Percentiles rank a stretch among this genome's conserved stretches.
These are phyloP conservation scores for Ridgeia piscesae DNA, from an alignment of 1,140 invertebrate species.

Conservation along the genomic window DNA sequence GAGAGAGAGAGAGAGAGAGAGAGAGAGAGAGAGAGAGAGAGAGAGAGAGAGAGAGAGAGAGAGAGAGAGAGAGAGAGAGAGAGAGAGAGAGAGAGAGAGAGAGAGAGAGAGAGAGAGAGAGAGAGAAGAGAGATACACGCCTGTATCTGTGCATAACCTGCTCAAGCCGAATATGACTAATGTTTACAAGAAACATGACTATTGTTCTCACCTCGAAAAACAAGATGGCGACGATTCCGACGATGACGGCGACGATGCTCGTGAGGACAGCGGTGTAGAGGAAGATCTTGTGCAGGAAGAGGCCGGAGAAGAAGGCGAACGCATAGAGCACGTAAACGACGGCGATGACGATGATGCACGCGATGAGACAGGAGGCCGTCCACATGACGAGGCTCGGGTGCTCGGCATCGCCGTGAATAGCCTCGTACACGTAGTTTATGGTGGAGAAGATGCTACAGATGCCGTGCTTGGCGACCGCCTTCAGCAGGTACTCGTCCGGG, in stretches of 20 bases:
- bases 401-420: neutral
- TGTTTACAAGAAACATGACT: neutral
- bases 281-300: neutral
- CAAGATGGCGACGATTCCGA: neutral
- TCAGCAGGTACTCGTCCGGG: neutral
- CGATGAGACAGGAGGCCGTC: neutral
- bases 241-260: neutral
- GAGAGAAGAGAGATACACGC: too few relatives aligned
- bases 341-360: neutral
- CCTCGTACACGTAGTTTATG: neutral
- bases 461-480: neutral
- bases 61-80: too few relatives aligned
- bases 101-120: too few relatives aligned
- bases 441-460: conserved; percentile 6
- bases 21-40: too few relatives aligned
- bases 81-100: too few relatives aligned
- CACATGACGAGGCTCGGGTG: neutral
- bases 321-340: neutral
- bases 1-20: too few relatives aligned
- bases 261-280: neutral
- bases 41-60: too few relatives aligned
- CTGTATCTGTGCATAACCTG: too few relatives aligned
- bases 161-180: too few relatives aligned
- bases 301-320: neutral
- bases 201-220: neutral